A percentile compares a stretch with the other conserved stretches of the same genome.
These are phyloP conservation scores for Glyphotaelius pellucidus DNA, from an alignment of 2,888 invertebrate species.

Conservation along the genomic window DNA sequence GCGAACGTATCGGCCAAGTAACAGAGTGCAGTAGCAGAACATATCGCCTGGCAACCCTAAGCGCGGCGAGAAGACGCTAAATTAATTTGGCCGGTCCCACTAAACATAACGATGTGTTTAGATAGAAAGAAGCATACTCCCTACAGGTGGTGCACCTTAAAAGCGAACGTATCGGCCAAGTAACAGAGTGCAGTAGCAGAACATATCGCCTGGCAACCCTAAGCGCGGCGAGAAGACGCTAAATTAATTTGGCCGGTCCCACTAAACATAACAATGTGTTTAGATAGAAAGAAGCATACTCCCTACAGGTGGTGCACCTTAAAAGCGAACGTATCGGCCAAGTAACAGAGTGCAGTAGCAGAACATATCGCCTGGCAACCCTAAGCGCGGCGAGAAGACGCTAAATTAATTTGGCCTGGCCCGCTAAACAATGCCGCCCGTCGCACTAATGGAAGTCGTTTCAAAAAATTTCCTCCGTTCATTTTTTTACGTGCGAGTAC, in stretches of 20 bases:
- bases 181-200: too few relatives aligned
- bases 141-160: too few relatives aligned
- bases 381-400: slow-evolving; percentile 67
- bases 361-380: slow-evolving; percentile 41
- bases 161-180: too few relatives aligned
- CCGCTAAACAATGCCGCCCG: slow-evolving; percentile 75
- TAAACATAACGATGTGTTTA: slow-evolving; percentile 69
- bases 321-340: too few relatives aligned
- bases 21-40: too few relatives aligned
- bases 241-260: too few relatives aligned
- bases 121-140: too few relatives aligned
- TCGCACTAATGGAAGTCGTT: slow-evolving; percentile 74
- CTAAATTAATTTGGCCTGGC: slow-evolving; percentile 74
- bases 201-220: slow-evolving; percentile 49
- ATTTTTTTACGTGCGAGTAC: slow-evolving; percentile 69
- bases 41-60: slow-evolving; percentile 46
- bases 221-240: neutral
- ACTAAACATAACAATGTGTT: too few relatives aligned
- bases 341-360: too few relatives aligned
- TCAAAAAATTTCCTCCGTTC: slow-evolving; percentile 73
- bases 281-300: too few relatives aligned
- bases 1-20: too few relatives aligned
- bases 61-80: slow-evolving; percentile 69
- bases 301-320: too few relatives aligned
- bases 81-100: slow-evolving; percentile 74